Conservation (phyloP, 2,888 invertebrate genomes). For the Lymantria dispar region DNA sequence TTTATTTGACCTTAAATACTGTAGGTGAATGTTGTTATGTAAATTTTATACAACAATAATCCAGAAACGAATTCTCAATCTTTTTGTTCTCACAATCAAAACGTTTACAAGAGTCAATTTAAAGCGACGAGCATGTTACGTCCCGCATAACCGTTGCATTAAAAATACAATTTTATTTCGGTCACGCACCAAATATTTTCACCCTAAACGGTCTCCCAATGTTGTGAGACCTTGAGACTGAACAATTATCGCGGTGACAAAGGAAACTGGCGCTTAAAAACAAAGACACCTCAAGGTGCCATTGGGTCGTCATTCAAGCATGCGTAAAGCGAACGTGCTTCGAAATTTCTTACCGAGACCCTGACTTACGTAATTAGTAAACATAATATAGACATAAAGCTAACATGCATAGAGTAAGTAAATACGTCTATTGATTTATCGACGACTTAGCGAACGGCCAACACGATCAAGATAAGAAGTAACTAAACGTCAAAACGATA, state of each 20-base stretch:
- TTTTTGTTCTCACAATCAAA: slow-evolving; percentile 25
- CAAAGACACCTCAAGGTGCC: slow-evolving; percentile 62
- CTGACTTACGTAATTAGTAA: slow-evolving; percentile 39
- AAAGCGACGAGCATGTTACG: slow-evolving; percentile 15
- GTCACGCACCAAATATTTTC: slow-evolving; percentile 37
- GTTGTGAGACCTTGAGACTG: slow-evolving; percentile 37
- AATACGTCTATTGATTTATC: slow-evolving; percentile 29
- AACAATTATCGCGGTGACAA: slow-evolving; percentile 49
- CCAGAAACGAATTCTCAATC: slow-evolving; percentile 14
- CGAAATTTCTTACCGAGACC: slow-evolving; percentile 51
- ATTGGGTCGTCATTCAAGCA: slow-evolving; percentile 57
- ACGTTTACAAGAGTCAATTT: slow-evolving; percentile 19
- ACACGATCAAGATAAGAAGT: slow-evolving; percentile 17
- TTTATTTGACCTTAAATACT: slow-evolving; percentile 25
- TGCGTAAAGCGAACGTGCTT: slow-evolving; percentile 51
- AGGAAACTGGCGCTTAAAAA: slow-evolving; percentile 52
- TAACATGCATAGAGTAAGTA: slow-evolving; percentile 33
- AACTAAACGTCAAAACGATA: slow-evolving; percentile 16
- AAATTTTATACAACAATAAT: slow-evolving; percentile 24
- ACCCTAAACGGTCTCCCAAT: slow-evolving; percentile 34
- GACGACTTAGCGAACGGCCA: slow-evolving; percentile 9
- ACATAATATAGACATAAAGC: slow-evolving; percentile 17
- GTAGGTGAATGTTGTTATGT: slow-evolving; percentile 25
- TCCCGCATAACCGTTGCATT: slow-evolving; percentile 14
- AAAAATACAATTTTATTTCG: slow-evolving; percentile 21